Base-by-base conservation (phyloP, 2,888 invertebrate species). In the Formica aserva region DNA sequence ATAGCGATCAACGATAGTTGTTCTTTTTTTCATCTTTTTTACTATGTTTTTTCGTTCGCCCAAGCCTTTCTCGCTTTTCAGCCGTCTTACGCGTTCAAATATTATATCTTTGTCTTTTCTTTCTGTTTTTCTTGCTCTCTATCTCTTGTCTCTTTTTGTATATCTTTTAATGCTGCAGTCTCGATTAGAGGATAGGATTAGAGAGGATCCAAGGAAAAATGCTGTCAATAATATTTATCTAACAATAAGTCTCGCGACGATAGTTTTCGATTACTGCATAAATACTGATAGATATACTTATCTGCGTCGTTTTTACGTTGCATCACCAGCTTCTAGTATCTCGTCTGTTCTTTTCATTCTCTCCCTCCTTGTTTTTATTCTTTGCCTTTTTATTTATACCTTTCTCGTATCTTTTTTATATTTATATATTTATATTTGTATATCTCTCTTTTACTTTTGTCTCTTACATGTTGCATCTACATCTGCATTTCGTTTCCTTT, bases 241-340 rank as follows among this genome's bases (percentile, higher is more conserved):
- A 85, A 38, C 32, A 32, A 32, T 32, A 32, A 89, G 38, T 84
- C 76, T 84, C 76, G 81, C 77, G 80, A 81, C 29, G 60, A 65
- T 83, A 69, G 35, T 69, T 80, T 71, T 78, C 67, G 72, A 71
- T 84, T 83, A 78, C 78, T 65, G 88, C 88, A 90, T 92, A 93
- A 94, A 94, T 94, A 94, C 93, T 94, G 94, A 93, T 93, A 92
- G 90, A 93, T 93, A 92, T 91, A 91, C 88, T 91, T 91, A 89
- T 89, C 87, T 91, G 86, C 91, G 86, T 84, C 82, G 85, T 57
- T 77, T 57, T 77, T 41, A 60, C 29, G 62, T 75, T 65, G 57
- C 81, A 72, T 32, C 52, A 75, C 35, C 26, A 67, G 82, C 63
- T 72, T 66, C 52, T 48, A 45, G 13, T 48, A 35, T 52, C 29